Base-by-base conservation (phyloP, 2,113 vertebrate genomes). In the Oriolus oriolus region DNA sequence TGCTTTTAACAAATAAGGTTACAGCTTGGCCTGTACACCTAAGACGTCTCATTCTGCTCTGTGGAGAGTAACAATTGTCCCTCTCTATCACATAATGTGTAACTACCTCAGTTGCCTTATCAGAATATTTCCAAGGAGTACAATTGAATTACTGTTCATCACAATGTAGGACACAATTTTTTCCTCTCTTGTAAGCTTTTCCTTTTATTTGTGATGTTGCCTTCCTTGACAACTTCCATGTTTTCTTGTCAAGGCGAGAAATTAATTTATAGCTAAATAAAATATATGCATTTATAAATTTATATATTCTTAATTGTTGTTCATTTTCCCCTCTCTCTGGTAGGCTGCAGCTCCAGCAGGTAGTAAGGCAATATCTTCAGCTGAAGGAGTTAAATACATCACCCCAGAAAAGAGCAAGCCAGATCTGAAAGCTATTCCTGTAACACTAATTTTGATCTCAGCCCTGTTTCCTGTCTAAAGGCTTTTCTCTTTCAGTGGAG, bases 391-490 rank as follows among this genome's bases (percentile, higher is more conserved):
- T 91, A 97, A 95, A 87, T 81, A 26, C 64, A 64, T 83, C 71
- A 63, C 54, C 41, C 59, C 27, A 57, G 81, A 87, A 94, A 95
- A 84, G 35, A 81, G 84, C 80, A 92, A 89, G 68, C 35, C 42
- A 90, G 65, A 68, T 65, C 89, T 64, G 66, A 92, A 74, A 89
- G 37, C 60, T 94, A 45, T 88, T 88, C 76, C 59, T 90, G 18
- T 84, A 81, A 79, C 81, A 86, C 22, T 88, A 31, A 75, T 83
- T 94, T 91, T 90, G 78, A 92, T 95, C 60, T 89, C 78, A 93
- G 80, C 60, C 45, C 56, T 60, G 57, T 82, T 78, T 95, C 90
- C 68, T 61, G 31, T 78, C 47, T 68, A 59, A 93, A 91, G 61
- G 44, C 30, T 76, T 78, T 79, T 79, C 61, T 88, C 49, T 93